Percentiles rank a stretch among this genome's conserved stretches.
phyloP scores from a whole-genome alignment of 2,797 vertebrate species.

The Hypotaenidia philippensis region DNA sequence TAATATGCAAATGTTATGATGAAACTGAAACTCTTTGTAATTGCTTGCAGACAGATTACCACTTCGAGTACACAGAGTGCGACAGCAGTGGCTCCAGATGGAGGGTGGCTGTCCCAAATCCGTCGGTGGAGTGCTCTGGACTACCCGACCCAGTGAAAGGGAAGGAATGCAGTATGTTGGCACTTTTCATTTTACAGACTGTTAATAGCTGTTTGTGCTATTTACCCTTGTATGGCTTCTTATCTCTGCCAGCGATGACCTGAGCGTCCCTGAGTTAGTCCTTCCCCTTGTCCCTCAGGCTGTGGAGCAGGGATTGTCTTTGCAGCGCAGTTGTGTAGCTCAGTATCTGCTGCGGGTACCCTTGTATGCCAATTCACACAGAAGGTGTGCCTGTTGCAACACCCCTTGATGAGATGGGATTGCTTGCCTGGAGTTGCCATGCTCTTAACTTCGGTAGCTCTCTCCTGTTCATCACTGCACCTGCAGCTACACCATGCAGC shows the following conservation, averaged over 20 bases:
- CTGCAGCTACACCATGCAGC: not conserved
- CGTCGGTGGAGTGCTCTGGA: constrained; percentile 85
- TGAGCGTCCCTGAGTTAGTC: not conserved
- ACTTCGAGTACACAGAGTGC: constrained; percentile 98
- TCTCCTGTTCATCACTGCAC: not conserved
- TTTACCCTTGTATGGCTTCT: not conserved
- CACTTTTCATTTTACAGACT: not conserved
- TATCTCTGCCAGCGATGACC: not conserved
- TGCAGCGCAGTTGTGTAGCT: not conserved
- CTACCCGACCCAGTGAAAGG: constrained; percentile 94
- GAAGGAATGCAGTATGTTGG: constrained; percentile 95
- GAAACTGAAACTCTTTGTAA: constrained; percentile 75
- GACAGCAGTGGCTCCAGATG: constrained; percentile 95
- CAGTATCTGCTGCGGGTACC: not conserved
- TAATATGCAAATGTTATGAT: constrained; percentile 59
- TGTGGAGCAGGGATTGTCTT: not conserved
- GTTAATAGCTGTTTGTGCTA: not conserved
- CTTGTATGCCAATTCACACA: not conserved
- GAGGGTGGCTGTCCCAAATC: constrained; percentile 95
- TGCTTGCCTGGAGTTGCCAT: not conserved
- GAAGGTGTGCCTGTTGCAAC: fast-evolving
- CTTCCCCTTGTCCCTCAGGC: not conserved
- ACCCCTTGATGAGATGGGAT: not conserved
- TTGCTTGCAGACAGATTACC: constrained; percentile 92
- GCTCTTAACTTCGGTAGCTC: not conserved